Evolutionary conservation across 2,113 vertebrate species (phyloP), one percentile per base, ranked within the genome.

Genomic region (Gallinago undulata): DNA sequence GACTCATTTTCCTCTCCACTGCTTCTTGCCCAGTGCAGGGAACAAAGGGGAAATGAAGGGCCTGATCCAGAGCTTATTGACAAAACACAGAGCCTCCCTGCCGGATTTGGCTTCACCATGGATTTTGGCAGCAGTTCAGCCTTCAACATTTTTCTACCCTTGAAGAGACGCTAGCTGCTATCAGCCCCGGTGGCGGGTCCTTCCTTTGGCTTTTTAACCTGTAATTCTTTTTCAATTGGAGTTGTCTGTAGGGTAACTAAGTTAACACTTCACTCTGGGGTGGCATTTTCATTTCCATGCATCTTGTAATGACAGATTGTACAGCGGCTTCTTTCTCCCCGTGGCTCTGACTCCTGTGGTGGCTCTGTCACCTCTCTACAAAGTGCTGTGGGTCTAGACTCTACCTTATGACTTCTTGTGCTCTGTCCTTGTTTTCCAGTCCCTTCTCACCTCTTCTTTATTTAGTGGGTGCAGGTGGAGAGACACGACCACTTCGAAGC

Each of bases 241-340:
- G 57, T 53, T 72, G 57, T 82, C 73, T 89, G 60, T 62, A 68
- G 62, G 50, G 41, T 95, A 89, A 84, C 83, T 45, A 87, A 94
- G 76, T 88, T 95, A 95, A 39, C 53, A 30, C 56, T 78, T 80
- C 2, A 3, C 73, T 90, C 69, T 69, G 28, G 60, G 66, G 33
- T 87, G 76, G 35, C 33, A 60, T 93, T 95, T 94, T 87, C 47
- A 60, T 92, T 92, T 89, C 59, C 69, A 93, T 27, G 15, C 41
- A 84, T 81, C 51, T 77, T 59, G 59, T 56, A 59, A 74, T 48
- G 56, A 84, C 89, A 90, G 45, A 53, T 25, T n/a, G 78, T 64
- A 75, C 21, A 88, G 51, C 0, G 0, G 22, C 68, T 67, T 94
- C 33, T 90, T 30, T 21, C 43, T 77, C 21, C 37, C 51, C 50